Evolutionary conservation across 2,888 invertebrate genomes (phyloP).

Genomic region (Synergus japonicus): DNA sequence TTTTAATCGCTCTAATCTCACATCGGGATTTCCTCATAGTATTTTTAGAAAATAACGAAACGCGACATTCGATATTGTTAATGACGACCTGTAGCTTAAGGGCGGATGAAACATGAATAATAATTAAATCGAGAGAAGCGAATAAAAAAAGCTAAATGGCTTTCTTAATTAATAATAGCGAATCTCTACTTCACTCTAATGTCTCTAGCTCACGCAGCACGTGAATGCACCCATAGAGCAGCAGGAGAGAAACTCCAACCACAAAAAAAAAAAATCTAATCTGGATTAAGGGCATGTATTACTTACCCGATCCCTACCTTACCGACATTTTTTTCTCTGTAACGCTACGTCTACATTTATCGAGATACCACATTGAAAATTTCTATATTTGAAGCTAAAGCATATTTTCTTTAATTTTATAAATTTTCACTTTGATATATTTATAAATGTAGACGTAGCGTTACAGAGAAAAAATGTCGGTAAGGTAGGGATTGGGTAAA

Average conservation of each 20-base stretch:
- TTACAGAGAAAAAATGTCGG: too few species aligned
- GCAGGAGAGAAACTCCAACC: background rate
- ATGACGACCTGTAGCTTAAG: background rate
- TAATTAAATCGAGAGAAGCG: constrained; percentile 19
- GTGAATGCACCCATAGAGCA: constrained; percentile 1
- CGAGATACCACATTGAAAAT: too few species aligned
- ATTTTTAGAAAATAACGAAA: constrained; percentile 34
- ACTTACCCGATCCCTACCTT: too few species aligned
- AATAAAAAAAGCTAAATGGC: background rate
- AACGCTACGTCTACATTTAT: too few species aligned
- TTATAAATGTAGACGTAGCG: too few species aligned
- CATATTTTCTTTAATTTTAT: too few species aligned
- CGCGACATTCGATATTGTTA: constrained; percentile 32
- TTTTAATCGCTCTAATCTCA: constrained; percentile 51
- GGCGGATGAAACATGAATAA: constrained; percentile 14
- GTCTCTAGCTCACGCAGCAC: constrained; percentile 33
- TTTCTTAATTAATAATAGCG: constrained; percentile 12
- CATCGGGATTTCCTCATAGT: constrained; percentile 43
- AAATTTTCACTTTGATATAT: too few species aligned
- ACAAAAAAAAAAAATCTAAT: background rate
- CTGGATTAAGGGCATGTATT: too few species aligned
- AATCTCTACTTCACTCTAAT: constrained; percentile 25
- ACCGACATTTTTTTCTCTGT: too few species aligned
- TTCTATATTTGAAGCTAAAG: too few species aligned
- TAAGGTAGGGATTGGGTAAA: too few species aligned